Evolutionary conservation across 1,140 invertebrate genomes (phyloP).

Genomic region (Globodera rostochiensis): DNA sequence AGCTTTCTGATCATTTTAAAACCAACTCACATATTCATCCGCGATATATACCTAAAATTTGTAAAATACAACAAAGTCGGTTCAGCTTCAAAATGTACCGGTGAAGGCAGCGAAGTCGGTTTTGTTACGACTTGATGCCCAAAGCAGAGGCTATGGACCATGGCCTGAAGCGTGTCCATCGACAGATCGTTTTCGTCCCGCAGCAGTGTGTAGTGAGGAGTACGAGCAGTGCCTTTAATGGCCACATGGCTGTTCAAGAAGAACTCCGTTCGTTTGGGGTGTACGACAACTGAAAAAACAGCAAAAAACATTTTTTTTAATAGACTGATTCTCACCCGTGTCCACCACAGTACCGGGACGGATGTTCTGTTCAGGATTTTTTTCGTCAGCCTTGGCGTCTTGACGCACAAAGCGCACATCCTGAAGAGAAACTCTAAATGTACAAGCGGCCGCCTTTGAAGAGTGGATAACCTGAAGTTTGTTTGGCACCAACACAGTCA

Average conservation of each 20-base stretch:
- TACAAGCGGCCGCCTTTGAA: not conserved
- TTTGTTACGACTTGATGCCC: conserved; percentile 38
- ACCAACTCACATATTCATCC: not conserved
- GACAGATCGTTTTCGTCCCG: conserved; percentile 35
- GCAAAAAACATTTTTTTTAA: not conserved
- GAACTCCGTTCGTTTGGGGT: conserved; percentile 25
- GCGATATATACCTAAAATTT: not conserved
- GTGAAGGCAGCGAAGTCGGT: conserved; percentile 39
- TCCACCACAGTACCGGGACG: conserved; percentile 17
- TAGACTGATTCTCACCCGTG: conserved; percentile 3
- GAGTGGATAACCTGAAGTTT: conserved; percentile 1
- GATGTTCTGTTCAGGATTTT: conserved; percentile 13
- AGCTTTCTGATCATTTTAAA: not conserved
- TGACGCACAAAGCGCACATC: conserved; percentile 9
- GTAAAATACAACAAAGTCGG: not conserved
- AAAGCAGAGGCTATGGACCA: conserved; percentile 24
- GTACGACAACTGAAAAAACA: not conserved
- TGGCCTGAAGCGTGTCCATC: conserved; percentile 25
- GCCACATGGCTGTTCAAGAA: conserved; percentile 31
- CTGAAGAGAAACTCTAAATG: not conserved
- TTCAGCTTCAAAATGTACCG: conserved; percentile 16
- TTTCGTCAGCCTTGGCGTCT: not conserved
- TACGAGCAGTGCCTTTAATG: conserved; percentile 30
- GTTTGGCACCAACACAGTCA: conserved; percentile 13
- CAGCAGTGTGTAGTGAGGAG: conserved; percentile 37